Evolutionary conservation across 2,888 invertebrate genomes (phyloP).

Genomic region (Caenorhabditis parvicauda): DNA sequence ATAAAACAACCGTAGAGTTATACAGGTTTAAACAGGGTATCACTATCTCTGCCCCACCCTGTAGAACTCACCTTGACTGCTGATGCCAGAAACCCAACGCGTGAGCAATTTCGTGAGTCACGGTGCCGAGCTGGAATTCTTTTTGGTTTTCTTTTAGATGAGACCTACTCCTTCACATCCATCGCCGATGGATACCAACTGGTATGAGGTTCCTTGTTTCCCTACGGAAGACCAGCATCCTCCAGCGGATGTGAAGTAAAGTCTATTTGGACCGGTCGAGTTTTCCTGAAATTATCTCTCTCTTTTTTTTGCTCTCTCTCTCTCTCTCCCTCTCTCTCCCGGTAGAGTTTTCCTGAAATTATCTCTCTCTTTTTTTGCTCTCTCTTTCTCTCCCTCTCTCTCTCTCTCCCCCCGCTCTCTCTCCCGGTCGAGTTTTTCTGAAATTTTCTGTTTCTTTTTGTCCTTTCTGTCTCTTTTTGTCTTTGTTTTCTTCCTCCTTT

Average conservation of each 20-base stretch:
- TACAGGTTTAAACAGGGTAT: too few species aligned
- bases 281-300: slow-evolving; percentile 16
- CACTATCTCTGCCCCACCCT: background rate
- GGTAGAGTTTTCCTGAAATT: too few species aligned
- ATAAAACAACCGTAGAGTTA: too few species aligned
- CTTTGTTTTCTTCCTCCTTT: too few species aligned
- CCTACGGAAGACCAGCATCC: slow-evolving; percentile 42
- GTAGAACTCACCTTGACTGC: slow-evolving; percentile 18
- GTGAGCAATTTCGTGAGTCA: slow-evolving; percentile 32
- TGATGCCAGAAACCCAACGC: slow-evolving; percentile 36
- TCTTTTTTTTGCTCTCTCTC: too few species aligned
- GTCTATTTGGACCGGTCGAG: slow-evolving; percentile 14
- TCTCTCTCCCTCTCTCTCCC: too few species aligned
- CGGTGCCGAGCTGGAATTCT: slow-evolving; percentile 27
- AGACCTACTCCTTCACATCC: slow-evolving; percentile 25
- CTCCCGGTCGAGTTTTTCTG: too few species aligned
- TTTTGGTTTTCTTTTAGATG: background rate
- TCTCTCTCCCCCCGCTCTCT: background rate
- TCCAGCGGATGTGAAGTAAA: slow-evolving; percentile 18
- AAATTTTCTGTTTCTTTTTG: too few species aligned
- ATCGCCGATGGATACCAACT: slow-evolving; percentile 30
- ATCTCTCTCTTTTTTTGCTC: too few species aligned
- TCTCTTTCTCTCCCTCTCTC: background rate
- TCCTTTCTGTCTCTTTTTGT: too few species aligned
- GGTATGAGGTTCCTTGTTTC: slow-evolving; percentile 22